Conservation (phyloP, 1,140 invertebrate species). For the Drosophila mayri region DNA sequence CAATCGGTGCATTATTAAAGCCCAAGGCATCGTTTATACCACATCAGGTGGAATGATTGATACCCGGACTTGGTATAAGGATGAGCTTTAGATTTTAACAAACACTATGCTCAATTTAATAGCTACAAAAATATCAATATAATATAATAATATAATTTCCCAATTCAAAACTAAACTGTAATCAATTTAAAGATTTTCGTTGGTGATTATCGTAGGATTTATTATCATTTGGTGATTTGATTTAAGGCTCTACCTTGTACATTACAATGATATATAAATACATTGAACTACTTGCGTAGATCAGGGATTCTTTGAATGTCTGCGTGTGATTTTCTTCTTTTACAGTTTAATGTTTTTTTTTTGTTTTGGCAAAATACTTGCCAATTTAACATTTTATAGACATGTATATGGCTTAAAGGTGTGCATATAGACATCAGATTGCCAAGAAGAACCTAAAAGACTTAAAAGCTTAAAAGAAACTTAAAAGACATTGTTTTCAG, state of each 20-base stretch:
- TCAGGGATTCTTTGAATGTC: slow-evolving; percentile 31
- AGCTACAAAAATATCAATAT: no score
- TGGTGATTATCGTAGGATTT: slow-evolving; percentile 40
- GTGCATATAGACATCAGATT: slow-evolving; percentile 26
- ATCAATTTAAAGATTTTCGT: not conserved
- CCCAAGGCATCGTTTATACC: not conserved
- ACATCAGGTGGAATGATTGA: not conserved
- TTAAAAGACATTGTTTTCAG: no score
- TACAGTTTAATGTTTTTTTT: slow-evolving; percentile 1
- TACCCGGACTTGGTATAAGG: no score
- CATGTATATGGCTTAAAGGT: slow-evolving; percentile 10
- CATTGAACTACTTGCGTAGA: slow-evolving; percentile 32
- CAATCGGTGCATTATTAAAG: slow-evolving; percentile 1
- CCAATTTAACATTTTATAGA: slow-evolving; percentile 25
- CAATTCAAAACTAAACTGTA: not conserved
- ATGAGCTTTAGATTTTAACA: not conserved
- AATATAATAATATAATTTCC: no score
- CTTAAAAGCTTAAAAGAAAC: no score
- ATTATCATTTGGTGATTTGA: slow-evolving; percentile 54
- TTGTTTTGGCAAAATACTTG: slow-evolving; percentile 21
- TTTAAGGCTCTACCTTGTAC: slow-evolving; percentile 54
- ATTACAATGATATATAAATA: slow-evolving; percentile 53
- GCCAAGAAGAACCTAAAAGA: no score
- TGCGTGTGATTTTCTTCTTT: slow-evolving; percentile 7
- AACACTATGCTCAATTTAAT: not conserved